Percentiles rank a stretch among this genome's conserved stretches.
These are phyloP conservation scores for Limosa lapponica DNA, from an alignment of 2,797 vertebrate genomes.

Conservation along the genomic window DNA sequence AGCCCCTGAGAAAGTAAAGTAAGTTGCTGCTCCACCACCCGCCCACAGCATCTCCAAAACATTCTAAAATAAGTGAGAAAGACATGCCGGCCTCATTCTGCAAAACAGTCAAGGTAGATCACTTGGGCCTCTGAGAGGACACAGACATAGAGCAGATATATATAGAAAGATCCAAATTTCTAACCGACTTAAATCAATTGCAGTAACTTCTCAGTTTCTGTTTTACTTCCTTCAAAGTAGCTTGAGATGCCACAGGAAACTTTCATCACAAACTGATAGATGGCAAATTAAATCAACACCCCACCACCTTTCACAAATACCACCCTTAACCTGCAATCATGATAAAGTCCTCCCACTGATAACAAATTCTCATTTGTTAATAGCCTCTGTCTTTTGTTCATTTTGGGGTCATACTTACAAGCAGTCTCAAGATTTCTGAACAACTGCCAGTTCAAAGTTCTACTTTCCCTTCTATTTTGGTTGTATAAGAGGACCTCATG, in stretches of 20 bases:
- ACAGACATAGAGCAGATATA: not conserved
- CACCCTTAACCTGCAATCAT: not conserved
- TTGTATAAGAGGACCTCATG: not conserved
- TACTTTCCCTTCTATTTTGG: not conserved
- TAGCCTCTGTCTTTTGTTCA: not conserved
- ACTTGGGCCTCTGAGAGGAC: not conserved
- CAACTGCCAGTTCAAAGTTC: not conserved
- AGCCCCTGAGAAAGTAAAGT: not conserved
- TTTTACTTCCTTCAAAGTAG: not conserved
- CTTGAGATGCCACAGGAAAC: not conserved
- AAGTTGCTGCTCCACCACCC: not conserved
- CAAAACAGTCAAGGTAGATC: not conserved
- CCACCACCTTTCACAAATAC: not conserved
- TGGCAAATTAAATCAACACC: not conserved
- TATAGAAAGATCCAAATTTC: not conserved
- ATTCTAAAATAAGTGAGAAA: not conserved
- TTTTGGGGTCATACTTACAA: not conserved
- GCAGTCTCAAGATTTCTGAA: not conserved
- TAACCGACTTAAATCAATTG: not conserved
- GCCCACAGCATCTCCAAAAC: not conserved
- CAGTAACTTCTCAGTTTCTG: not conserved
- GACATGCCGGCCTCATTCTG: not conserved
- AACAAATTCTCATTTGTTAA: not conserved
- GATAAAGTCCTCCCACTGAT: not conserved
- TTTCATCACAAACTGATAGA: not conserved